Evolutionary conservation across 2,113 vertebrate genomes (phyloP), one percentile per base, ranked within the genome.

Genomic region (Ammospiza nelsoni): DNA sequence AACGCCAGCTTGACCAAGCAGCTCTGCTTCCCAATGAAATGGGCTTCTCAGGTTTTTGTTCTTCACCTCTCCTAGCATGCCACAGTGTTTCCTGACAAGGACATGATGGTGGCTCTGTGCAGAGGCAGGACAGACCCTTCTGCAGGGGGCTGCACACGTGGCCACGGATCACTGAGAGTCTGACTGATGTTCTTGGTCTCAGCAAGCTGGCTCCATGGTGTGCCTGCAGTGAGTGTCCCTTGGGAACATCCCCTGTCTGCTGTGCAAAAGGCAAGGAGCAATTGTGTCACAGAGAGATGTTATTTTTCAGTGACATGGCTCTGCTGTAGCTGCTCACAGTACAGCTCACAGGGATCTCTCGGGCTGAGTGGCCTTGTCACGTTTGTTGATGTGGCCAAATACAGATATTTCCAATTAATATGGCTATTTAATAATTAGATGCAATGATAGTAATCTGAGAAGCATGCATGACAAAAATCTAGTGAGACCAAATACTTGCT

Each of bases 101-200:
- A 37, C 1, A 0, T 3, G 33, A 41, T 11, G 87, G 73, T 83
- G 55, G 48, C 31, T 55, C 49, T 20, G 0, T 35, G 51, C 72
- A 57, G 15, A 71, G 72, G 33, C n/a, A 66, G 44, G 39, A 68
- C 31, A 27, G 22, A 27, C 44, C n/a, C 31, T 58, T 76, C 16
- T 11, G 37, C 33, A 5, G 46, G 39, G 22, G 10, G 16, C n/a
- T 68, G 74, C 41, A 8, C 2, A 0, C 3, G 2, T 1, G 9
- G 61, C 41, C 1, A 1, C 2, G 1, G 20, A 6, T 80, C 49
- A 15, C 0, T 0, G 19, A 44, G 46, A 58, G 63, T 61, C 59
- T 73, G 63, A 31, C n/a, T 16, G 21, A n/a, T 4, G 2, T 9
- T 74, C 55, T 24, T 65, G 77, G 33, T 35, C 33, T 75, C 77